Conservation (phyloP, 2,888 invertebrate genomes). For the Conops quadrifasciatus region DNA sequence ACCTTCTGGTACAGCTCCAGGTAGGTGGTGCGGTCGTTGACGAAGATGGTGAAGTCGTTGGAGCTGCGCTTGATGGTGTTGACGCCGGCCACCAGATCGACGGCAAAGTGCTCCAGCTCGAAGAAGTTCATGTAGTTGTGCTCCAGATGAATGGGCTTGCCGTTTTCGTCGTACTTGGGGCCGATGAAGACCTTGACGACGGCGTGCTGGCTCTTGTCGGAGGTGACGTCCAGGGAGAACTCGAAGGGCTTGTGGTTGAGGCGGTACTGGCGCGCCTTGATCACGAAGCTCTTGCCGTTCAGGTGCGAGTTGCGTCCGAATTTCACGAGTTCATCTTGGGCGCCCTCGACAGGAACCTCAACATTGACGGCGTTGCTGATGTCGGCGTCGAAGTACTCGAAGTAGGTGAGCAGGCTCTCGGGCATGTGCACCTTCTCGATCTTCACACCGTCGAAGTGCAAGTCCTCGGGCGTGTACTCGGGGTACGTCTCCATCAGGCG, state of each 20-base stretch:
- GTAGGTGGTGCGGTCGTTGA: conserved; percentile 70
- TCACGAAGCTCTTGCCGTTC: conserved; percentile 64
- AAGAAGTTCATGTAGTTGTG: conserved; percentile 72
- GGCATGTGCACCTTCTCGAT: conserved; percentile 70
- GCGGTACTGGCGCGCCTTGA: conserved; percentile 71
- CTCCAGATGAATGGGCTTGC: conserved; percentile 68
- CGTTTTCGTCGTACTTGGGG: conserved; percentile 73
- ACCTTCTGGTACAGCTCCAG: conserved; percentile 66
- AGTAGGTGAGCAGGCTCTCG: conserved; percentile 75
- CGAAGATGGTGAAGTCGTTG: conserved; percentile 72
- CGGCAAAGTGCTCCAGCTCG: conserved; percentile 73
- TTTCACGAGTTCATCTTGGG: conserved; percentile 46
- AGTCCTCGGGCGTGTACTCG: conserved; percentile 71
- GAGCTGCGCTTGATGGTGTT: conserved; percentile 70
- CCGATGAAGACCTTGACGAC: conserved; percentile 76
- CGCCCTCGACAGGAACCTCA: conserved; percentile 64
- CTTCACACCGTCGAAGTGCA: conserved; percentile 72
- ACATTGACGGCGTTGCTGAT: conserved; percentile 66
- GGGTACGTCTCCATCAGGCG: conserved; percentile 71
- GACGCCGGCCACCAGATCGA: conserved; percentile 70
- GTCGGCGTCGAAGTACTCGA: conserved; percentile 74
- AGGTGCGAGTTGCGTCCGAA: conserved; percentile 60
- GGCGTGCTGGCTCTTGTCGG: conserved; percentile 70
- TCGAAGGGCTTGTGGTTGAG: conserved; percentile 75
- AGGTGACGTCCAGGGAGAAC: conserved; percentile 68